Conservation (phyloP, 2,797 vertebrate genomes). For the Emydoidea blandingii region DNA sequence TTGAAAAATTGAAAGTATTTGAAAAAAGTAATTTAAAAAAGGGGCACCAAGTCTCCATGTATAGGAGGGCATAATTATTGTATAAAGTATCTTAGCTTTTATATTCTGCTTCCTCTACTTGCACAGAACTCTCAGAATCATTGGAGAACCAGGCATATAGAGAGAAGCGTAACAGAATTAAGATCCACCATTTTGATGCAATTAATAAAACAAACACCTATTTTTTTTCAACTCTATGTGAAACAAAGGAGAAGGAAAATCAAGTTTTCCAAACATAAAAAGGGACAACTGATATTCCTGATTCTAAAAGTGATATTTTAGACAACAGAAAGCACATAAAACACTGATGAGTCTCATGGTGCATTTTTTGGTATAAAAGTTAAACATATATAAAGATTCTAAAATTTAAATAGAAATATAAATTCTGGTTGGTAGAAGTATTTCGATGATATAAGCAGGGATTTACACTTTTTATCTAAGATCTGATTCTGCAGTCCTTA, state of each 20-base stretch:
- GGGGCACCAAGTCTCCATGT: background rate
- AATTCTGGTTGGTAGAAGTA: background rate
- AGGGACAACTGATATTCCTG: background rate
- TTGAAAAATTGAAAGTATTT: background rate
- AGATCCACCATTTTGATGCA: background rate
- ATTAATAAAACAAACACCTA: background rate
- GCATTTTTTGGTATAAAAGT: background rate
- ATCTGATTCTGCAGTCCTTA: background rate
- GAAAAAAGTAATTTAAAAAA: background rate
- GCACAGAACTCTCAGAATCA: background rate
- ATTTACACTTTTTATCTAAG: background rate
- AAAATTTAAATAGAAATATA: background rate
- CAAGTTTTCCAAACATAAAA: background rate
- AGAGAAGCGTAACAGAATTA: background rate
- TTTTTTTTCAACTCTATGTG: background rate
- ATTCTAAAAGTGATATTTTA: background rate
- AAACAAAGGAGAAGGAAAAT: background rate
- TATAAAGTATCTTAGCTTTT: background rate
- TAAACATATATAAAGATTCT: background rate
- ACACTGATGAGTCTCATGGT: background rate
- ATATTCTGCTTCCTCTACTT: background rate
- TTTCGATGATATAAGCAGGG: background rate
- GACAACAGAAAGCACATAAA: background rate
- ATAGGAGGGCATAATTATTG: background rate
- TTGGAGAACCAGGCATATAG: background rate